A percentile compares a stretch with the other conserved stretches of the same genome.
These are phyloP conservation scores for Probosciger aterrimus DNA, from an alignment of 2,113 vertebrate genomes.

Conservation along the genomic window DNA sequence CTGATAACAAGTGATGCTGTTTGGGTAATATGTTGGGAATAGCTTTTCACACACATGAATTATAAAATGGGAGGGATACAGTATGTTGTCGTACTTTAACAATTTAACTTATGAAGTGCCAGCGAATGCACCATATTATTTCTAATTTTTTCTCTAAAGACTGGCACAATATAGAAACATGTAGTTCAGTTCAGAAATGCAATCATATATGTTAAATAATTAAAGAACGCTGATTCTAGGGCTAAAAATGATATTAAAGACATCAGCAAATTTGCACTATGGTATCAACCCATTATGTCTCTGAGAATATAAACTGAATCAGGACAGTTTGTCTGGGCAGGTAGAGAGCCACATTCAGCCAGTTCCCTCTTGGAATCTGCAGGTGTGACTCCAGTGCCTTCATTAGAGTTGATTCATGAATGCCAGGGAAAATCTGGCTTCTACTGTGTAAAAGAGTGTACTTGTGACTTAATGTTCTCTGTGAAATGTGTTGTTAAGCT, in stretches of 20 bases:
- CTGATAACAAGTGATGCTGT: neutral
- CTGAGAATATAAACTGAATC: neutral
- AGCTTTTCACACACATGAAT: neutral
- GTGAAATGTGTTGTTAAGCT: neutral
- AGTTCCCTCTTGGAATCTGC: neutral
- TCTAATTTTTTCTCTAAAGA: neutral
- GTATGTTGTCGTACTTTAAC: neutral
- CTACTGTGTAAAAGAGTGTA: neutral
- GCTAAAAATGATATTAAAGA: neutral
- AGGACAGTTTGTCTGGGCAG: neutral
- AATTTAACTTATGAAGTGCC: neutral
- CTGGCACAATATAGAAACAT: neutral
- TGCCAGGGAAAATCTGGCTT: neutral
- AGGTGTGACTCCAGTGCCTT: neutral
- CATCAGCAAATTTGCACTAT: neutral
- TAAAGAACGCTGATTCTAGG: neutral
- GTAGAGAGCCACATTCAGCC: accelerated
- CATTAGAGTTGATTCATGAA: neutral
- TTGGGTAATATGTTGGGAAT: neutral
- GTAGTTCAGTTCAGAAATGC: neutral
- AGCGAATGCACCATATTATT: neutral
- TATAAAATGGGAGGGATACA: neutral
- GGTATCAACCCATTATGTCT: neutral
- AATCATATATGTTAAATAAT: neutral
- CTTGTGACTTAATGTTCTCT: neutral